Conservation (phyloP, 2,797 vertebrate genomes). For the Clarias pachynema region DNA sequence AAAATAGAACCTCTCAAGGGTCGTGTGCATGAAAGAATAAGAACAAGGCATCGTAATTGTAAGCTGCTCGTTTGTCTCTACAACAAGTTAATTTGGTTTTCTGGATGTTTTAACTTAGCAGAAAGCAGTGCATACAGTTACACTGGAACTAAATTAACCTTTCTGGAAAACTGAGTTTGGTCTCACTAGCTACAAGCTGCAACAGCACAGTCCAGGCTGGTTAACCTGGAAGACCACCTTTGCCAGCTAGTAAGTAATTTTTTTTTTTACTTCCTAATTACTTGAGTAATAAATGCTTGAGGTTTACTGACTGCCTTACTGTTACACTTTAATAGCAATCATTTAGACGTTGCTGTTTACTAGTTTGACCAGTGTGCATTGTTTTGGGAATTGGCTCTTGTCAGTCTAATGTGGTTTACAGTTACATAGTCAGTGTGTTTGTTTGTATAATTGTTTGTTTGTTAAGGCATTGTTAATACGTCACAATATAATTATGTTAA, state of each 20-base stretch:
- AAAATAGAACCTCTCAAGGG: constrained; percentile 64
- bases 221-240: background rate
- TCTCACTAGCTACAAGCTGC: background rate
- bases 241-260: background rate
- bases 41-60: background rate
- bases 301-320: background rate
- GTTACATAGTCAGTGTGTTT: no score
- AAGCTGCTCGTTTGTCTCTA: background rate
- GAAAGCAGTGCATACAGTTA: background rate
- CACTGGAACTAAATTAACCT: background rate
- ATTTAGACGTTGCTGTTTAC: background rate
- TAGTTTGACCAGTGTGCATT: background rate
- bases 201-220: background rate
- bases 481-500: background rate
- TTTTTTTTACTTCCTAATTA: background rate
- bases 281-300: background rate
- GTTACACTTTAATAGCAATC: background rate
- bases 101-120: background rate
- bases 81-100: background rate
- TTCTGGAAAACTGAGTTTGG: background rate
- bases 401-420: background rate
- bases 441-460: background rate
- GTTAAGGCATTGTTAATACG: background rate
- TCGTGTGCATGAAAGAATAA: constrained; percentile 37
- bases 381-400: background rate